phyloP scores from a whole-genome alignment of 1,140 invertebrate genomes.

The Aphis craccivora region DNA sequence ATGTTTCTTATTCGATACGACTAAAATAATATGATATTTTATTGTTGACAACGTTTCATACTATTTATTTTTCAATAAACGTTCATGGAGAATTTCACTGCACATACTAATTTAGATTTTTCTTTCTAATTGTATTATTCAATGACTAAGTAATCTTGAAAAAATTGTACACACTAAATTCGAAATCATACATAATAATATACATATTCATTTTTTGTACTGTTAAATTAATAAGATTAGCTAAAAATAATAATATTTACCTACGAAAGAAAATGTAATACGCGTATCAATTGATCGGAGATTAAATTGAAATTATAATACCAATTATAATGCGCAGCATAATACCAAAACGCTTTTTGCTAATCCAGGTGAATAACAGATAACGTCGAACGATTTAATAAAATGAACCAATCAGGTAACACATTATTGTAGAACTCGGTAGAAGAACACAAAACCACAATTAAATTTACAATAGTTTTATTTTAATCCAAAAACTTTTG shows the following conservation, averaged over 20 bases:
- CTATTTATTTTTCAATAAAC: background rate
- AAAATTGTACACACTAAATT: background rate
- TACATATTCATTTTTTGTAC: background rate
- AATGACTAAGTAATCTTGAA: background rate
- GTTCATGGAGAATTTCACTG: background rate
- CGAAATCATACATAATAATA: background rate
- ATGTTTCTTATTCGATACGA: background rate
- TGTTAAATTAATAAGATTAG: background rate
- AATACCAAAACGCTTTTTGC: background rate
- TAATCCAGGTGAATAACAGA: background rate
- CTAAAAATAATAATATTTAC: background rate
- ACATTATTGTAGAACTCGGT: background rate
- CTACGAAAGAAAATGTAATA: background rate
- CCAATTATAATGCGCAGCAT: background rate
- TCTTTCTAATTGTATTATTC: background rate
- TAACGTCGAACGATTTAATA: background rate
- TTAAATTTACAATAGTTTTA: conserved; percentile 1
- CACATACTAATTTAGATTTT: background rate
- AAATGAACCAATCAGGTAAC: background rate
- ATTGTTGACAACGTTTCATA: background rate
- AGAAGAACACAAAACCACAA: background rate
- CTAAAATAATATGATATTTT: background rate
- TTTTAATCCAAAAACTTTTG: conserved; percentile 38
- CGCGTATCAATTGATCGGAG: background rate
- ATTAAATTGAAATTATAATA: background rate